phyloP scores from a whole-genome alignment of 1,140 invertebrate species.

The Pseudobourletiella spinata region DNA sequence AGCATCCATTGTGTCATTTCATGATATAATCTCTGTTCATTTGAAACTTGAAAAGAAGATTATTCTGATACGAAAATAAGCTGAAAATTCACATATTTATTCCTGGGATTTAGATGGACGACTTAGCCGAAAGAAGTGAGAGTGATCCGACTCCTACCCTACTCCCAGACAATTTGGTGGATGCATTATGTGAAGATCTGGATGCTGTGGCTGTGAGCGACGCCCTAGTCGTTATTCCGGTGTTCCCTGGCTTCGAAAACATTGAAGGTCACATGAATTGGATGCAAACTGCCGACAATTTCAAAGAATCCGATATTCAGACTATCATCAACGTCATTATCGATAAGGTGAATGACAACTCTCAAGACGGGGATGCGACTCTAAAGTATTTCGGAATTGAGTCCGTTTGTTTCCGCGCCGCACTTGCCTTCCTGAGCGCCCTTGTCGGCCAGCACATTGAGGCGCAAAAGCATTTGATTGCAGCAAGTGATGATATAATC shows the following conservation, averaged over 20 bases:
- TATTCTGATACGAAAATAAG: too few relatives aligned
- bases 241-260: neutral
- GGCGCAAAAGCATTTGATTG: neutral
- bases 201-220: too few relatives aligned
- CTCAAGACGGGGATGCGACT: neutral
- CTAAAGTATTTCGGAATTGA: neutral
- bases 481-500: neutral
- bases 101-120: too few relatives aligned
- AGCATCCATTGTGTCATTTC: too few relatives aligned
- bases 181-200: too few relatives aligned
- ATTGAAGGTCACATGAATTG: neutral
- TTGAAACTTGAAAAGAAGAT: too few relatives aligned
- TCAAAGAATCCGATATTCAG: neutral
- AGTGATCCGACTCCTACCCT: too few relatives aligned
- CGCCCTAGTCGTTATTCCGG: too few relatives aligned
- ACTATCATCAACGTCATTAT: neutral
- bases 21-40: too few relatives aligned
- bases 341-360: neutral
- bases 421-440: neutral
- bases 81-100: too few relatives aligned
- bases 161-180: too few relatives aligned
- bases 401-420: neutral
- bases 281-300: neutral
- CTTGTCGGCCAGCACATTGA: neutral
- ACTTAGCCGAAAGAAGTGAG: too few relatives aligned